Conservation (phyloP, 2,113 vertebrate genomes). For the Paradoxurus hermaphroditus region DNA sequence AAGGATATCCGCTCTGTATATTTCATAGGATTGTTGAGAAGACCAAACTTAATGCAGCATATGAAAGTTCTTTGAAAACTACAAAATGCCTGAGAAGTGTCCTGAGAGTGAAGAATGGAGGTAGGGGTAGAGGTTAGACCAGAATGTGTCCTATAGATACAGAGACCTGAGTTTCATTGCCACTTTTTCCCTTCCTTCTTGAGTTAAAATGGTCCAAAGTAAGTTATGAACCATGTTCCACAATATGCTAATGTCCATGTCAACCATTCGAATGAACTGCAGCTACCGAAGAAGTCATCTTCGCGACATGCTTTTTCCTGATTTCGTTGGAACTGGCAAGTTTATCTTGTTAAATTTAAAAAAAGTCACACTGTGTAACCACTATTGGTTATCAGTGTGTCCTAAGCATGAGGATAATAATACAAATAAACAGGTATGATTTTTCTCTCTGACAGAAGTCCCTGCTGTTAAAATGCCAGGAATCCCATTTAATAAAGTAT, state of each 20-base stretch:
- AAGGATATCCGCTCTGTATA: not conserved
- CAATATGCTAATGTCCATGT: not conserved
- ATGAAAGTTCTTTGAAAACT: constrained; percentile 6
- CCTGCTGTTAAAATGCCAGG: constrained; percentile 53
- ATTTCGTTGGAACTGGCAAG: not conserved
- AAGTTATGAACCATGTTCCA: not conserved
- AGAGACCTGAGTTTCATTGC: not conserved
- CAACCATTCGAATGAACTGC: not conserved
- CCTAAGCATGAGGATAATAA: constrained; percentile 25
- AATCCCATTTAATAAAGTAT: constrained; percentile 60
- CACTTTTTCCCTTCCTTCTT: not conserved
- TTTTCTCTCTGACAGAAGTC: constrained; percentile 28
- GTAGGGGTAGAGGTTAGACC: not conserved
- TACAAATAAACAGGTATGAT: constrained; percentile 37
- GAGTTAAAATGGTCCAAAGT: not conserved
- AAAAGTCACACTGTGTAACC: not conserved
- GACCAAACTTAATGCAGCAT: not conserved
- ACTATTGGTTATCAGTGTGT: constrained; percentile 26
- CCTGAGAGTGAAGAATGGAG: not conserved
- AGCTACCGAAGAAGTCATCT: not conserved
- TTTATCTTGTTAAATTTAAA: constrained; percentile 1
- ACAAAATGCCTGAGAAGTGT: not conserved
- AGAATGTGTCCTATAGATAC: not conserved
- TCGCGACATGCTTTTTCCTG: not conserved
- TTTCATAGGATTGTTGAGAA: not conserved